These are phyloP conservation scores for Cyprinodon variegatus DNA, from an alignment of 2,113 vertebrate species.

Conservation along the genomic window DNA sequence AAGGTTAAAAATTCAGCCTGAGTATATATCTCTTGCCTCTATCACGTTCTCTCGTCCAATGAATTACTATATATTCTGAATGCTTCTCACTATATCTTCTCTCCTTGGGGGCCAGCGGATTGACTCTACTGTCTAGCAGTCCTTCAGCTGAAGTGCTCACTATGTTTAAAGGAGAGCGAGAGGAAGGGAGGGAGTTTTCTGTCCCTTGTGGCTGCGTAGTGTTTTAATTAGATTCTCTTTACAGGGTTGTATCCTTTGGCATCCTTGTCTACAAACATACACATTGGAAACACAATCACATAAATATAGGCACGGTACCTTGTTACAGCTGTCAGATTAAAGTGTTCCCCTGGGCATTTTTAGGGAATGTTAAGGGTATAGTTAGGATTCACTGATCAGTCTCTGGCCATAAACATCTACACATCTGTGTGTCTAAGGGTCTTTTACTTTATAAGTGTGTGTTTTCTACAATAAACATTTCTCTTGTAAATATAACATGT, in stretches of 20 bases:
- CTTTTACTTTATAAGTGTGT: conserved; percentile 45
- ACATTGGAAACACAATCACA: conserved; percentile 36
- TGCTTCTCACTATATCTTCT: conserved; percentile 27
- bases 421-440: conserved; percentile 15
- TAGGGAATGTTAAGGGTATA: conserved; percentile 51
- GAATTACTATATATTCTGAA: conserved; percentile 30
- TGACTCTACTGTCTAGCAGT: conserved; percentile 49
- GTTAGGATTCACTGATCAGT: conserved; percentile 67
- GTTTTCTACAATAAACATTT: conserved; percentile 53
- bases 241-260: conserved; percentile 72
- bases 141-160: conserved; percentile 60
- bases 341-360: conserved; percentile 58
- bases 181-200: conserved; percentile 17
- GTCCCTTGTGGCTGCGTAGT: conserved; percentile 65
- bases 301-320: conserved; percentile 64
- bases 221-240: conserved; percentile 77
- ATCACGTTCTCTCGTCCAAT: conserved; percentile 10
- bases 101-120: conserved; percentile 47
- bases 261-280: conserved; percentile 54
- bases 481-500: conserved; percentile 40
- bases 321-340: conserved; percentile 70
- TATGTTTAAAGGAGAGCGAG: conserved; percentile 47
- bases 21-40: conserved; percentile 1
- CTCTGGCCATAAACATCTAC: conserved; percentile 50
- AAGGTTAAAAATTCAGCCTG: not conserved